A percentile compares a stretch with the other conserved stretches of the same genome.
phyloP scores from a whole-genome alignment of 2,113 vertebrate species.

The Hypocryptadius cinnamomeus region DNA sequence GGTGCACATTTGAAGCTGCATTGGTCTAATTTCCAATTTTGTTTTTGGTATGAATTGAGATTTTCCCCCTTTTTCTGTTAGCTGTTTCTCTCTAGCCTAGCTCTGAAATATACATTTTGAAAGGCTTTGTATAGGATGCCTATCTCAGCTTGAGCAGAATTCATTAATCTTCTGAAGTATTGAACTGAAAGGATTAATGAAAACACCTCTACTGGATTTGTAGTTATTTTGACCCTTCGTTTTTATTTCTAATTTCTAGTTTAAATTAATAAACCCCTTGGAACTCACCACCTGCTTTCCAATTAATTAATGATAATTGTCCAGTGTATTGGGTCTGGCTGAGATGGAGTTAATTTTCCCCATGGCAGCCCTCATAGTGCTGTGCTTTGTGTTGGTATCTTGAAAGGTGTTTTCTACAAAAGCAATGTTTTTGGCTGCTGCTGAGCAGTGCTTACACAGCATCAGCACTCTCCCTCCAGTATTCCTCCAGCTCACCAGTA shows the following conservation, averaged over 20 bases:
- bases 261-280: neutral
- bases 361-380: neutral
- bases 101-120: neutral
- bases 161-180: slow-evolving; percentile 6
- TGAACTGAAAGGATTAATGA: neutral
- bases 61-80: neutral
- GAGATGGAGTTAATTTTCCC: neutral
- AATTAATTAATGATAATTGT: slow-evolving; percentile 4
- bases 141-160: neutral
- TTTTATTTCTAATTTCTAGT: slow-evolving; percentile 19
- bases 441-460: neutral
- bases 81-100: neutral
- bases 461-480: neutral
- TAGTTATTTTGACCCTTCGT: neutral
- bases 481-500: neutral
- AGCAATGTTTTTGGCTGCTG: neutral
- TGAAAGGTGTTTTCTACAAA: neutral
- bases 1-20: neutral
- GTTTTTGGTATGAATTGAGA: neutral
- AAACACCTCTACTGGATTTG: neutral
- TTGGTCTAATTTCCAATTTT: neutral
- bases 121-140: neutral
- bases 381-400: neutral
- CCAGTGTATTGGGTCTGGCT: neutral
- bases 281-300: neutral